A percentile compares a stretch with the other conserved stretches of the same genome.
Evolutionary conservation across 2,888 invertebrate species (phyloP).

Genomic region (Malacosoma neustria): DNA sequence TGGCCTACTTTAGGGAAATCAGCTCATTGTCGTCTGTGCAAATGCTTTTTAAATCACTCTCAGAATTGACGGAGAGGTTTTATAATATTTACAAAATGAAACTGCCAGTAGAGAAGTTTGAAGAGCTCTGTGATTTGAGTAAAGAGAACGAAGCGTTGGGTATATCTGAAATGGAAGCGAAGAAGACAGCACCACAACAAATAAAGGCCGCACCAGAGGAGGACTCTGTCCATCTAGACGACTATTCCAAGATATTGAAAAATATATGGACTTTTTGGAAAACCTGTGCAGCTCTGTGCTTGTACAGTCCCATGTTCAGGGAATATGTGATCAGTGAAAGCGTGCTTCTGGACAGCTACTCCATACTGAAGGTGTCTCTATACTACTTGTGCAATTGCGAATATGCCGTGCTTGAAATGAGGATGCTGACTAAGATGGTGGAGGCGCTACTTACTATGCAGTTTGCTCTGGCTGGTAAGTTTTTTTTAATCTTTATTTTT

Average conservation of each 20-base stretch:
- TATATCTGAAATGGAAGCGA: constrained; percentile 12
- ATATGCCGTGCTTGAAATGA: constrained; percentile 27
- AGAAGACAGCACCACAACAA: constrained; percentile 24
- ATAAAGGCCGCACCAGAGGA: constrained; percentile 22
- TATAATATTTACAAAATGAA: constrained; percentile 46
- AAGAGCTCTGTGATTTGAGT: constrained; percentile 39
- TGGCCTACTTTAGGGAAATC: constrained; percentile 44
- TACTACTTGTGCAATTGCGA: constrained; percentile 30
- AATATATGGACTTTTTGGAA: constrained; percentile 66
- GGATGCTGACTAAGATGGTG: constrained; percentile 45
- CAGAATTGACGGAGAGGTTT: constrained; percentile 47
- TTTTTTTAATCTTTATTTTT: too few species aligned
- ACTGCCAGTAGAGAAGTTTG: constrained; percentile 37
- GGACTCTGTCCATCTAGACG: constrained; percentile 25
- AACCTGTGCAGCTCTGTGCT: constrained; percentile 61
- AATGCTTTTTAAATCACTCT: constrained; percentile 55
- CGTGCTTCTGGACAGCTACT: constrained; percentile 47
- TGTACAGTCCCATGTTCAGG: constrained; percentile 74
- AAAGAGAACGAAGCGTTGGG: constrained; percentile 34
- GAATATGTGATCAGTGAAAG: constrained; percentile 46
- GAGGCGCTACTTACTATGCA: constrained; percentile 62
- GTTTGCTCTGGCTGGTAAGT: constrained; percentile 54
- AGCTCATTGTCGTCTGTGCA: constrained; percentile 51
- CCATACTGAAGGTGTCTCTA: constrained; percentile 48
- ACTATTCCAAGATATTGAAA: constrained; percentile 48